These are phyloP conservation scores for Pipra filicauda DNA, from an alignment of 2,113 vertebrate genomes.

Conservation along the genomic window DNA sequence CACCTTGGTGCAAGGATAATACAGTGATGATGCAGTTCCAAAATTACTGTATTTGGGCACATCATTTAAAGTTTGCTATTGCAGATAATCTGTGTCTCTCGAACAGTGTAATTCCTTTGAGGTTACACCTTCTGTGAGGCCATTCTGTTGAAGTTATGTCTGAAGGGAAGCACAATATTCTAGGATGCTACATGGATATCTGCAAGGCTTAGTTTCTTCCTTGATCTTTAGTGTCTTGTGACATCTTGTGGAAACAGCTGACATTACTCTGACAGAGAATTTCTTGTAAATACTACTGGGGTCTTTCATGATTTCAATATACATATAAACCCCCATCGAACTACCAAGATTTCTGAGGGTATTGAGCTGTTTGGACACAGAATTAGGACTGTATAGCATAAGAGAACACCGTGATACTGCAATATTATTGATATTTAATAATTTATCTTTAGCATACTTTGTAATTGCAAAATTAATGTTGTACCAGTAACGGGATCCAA, in stretches of 20 bases:
- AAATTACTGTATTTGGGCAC: neutral
- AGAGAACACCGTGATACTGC: neutral
- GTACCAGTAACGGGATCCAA: neutral
- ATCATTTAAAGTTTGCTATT: neutral
- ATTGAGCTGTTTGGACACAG: neutral
- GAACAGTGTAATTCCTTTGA: neutral
- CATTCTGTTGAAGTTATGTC: neutral
- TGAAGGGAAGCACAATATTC: neutral
- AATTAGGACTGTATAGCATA: neutral
- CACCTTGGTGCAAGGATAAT: neutral
- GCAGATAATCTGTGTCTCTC: neutral
- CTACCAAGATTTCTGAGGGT: neutral
- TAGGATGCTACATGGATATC: neutral
- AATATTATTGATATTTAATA: neutral
- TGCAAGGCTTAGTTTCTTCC: neutral
- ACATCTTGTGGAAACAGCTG: constrained; percentile 39
- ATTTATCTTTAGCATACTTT: neutral
- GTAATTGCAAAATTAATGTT: neutral
- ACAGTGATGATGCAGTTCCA: neutral
- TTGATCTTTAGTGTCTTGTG: neutral
- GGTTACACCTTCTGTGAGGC: neutral
- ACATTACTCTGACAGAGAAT: neutral
- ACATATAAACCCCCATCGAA: neutral
- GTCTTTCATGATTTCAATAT: neutral
- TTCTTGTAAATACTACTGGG: rapidly evolving